Percentiles rank a stretch among this genome's conserved stretches.
phyloP scores from a whole-genome alignment of 2,888 invertebrate species.

The Uropetala carovei region DNA sequence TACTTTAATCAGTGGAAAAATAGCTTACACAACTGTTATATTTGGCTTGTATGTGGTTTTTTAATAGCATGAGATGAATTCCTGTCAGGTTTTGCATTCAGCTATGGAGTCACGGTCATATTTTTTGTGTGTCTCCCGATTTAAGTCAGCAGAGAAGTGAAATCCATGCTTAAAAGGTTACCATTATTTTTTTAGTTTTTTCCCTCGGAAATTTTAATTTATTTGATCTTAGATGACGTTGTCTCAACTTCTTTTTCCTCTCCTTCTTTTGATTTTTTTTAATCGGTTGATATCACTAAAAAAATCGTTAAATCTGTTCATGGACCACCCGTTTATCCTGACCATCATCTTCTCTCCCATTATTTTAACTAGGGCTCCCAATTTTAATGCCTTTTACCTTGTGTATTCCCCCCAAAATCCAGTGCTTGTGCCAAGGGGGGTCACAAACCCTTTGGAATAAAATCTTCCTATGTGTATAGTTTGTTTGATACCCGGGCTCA shows the following conservation, averaged over 20 bases:
- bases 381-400: constrained; percentile 32
- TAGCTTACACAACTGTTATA: background rate
- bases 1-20: background rate
- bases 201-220: constrained; percentile 37
- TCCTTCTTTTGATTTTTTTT: background rate
- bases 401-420: constrained; percentile 51
- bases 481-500: background rate
- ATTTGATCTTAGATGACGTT: background rate
- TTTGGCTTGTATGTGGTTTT: constrained; percentile 5
- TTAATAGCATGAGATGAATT: constrained; percentile 24
- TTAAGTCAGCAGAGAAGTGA: background rate
- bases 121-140: constrained; percentile 8
- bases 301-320: constrained; percentile 14
- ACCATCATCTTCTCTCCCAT: constrained; percentile 18
- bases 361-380: constrained; percentile 4
- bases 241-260: background rate
- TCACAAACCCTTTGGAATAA: background rate
- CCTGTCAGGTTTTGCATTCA: constrained; percentile 43
- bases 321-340: constrained; percentile 22
- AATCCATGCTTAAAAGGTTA: background rate
- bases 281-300: background rate
- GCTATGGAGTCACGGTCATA: background rate
- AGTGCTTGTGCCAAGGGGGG: constrained; percentile 51
- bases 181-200: no score
- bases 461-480: background rate